phyloP scores from a whole-genome alignment of 2,797 vertebrate species.

The Phataginus tetradactyla region DNA sequence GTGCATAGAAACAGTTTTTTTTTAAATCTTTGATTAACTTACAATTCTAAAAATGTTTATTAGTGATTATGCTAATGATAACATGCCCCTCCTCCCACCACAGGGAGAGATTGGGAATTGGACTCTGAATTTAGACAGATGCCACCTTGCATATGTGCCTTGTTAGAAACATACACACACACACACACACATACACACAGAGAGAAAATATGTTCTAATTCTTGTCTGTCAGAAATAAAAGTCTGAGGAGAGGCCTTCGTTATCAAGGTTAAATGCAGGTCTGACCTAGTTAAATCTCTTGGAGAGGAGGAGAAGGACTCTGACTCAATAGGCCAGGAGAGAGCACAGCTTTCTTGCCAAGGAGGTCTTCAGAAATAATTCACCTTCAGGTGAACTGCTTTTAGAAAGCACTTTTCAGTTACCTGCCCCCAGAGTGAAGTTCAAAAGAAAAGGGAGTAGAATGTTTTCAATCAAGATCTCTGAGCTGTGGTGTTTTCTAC shows the following conservation, averaged over 20 bases:
- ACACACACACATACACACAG: neutral
- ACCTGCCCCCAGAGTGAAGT: constrained; percentile 81
- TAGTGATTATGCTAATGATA: neutral
- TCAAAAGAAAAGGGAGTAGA: constrained; percentile 74
- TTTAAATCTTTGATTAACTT: neutral
- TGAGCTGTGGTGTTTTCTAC: constrained; percentile 67
- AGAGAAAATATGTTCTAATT: neutral
- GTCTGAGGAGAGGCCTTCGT: neutral
- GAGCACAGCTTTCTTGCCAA: constrained; percentile 26
- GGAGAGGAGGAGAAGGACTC: neutral
- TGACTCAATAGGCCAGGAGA: constrained; percentile 18
- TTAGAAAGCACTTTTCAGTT: constrained; percentile 76
- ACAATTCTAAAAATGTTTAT: neutral
- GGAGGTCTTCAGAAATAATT: constrained; percentile 62
- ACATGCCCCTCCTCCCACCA: neutral
- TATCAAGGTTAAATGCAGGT: constrained; percentile 27
- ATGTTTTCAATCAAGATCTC: constrained; percentile 77
- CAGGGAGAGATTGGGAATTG: neutral
- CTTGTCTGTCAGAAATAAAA: constrained; percentile 36
- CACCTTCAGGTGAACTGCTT: constrained; percentile 76
- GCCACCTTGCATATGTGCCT: neutral
- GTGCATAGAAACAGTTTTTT: neutral
- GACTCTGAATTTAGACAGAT: neutral
- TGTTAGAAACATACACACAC: neutral
- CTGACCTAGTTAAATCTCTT: constrained; percentile 66